phyloP scores from a whole-genome alignment of 2,888 invertebrate genomes.

The Machimus rusticus region DNA sequence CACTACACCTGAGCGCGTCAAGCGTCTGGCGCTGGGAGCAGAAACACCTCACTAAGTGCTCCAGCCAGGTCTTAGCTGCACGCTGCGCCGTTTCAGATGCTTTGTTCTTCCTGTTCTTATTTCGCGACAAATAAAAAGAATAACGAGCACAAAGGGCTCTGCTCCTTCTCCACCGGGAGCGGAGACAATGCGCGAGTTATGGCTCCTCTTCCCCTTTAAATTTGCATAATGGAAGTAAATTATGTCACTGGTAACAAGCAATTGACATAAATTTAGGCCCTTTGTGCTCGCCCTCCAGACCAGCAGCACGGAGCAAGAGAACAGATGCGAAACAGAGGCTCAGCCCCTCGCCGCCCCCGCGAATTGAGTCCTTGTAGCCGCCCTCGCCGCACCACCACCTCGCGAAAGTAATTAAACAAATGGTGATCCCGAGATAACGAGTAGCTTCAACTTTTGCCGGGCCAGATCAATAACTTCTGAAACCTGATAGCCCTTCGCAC shows the following conservation, averaged over 20 bases:
- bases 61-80: not conserved
- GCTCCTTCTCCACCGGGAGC: not conserved
- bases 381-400: not conserved
- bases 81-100: not conserved
- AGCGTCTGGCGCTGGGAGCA: not conserved
- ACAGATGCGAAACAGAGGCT: not conserved
- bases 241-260: slow-evolving; percentile 49
- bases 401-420: slow-evolving; percentile 47
- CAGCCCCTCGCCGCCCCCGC: not conserved
- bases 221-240: slow-evolving; percentile 49
- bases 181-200: slow-evolving; percentile 48
- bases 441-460: not conserved
- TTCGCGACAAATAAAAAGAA: slow-evolving; percentile 12
- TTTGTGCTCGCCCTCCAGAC: slow-evolving; percentile 26
- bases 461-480: not conserved
- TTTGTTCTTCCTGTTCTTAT: not conserved
- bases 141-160: slow-evolving; percentile 20
- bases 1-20: not conserved
- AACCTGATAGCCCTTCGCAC: not conserved
- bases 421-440: slow-evolving; percentile 44
- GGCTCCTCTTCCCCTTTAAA: slow-evolving; percentile 46
- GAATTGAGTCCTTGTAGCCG: not conserved
- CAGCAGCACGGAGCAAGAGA: not conserved
- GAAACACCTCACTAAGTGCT: not conserved
- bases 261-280: slow-evolving; percentile 47